These are phyloP conservation scores for Zoroaster sp. DNA, from an alignment of 53 echinoderm and acorn worm genomes.

Conservation along the genomic window DNA sequence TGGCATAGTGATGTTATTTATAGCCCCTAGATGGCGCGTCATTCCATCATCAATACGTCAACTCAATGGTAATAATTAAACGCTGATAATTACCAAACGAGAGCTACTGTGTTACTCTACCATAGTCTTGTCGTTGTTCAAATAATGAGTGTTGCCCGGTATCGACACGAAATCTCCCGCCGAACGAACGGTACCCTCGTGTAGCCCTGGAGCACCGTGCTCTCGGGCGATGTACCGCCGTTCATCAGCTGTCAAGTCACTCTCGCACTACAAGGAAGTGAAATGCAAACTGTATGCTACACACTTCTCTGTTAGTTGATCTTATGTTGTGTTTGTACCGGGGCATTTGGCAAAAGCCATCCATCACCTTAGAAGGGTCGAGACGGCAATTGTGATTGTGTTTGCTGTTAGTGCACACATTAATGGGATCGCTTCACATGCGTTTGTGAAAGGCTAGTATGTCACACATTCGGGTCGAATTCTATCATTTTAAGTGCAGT, in stretches of 20 bases:
- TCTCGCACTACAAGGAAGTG: not conserved
- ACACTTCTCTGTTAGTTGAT: not conserved
- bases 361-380: not conserved
- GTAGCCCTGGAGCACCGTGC: not conserved
- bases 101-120: not conserved
- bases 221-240: not conserved
- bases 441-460: too few species aligned
- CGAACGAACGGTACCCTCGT: not conserved
- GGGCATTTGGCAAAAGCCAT: not conserved
- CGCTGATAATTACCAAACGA: not conserved
- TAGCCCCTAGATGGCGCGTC: too few species aligned
- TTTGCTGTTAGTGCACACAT: not conserved
- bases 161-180: conserved; percentile 10
- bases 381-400: not conserved
- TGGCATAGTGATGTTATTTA: too few species aligned
- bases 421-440: not conserved
- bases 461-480: not conserved
- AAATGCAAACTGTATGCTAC: not conserved
- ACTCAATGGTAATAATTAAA: not conserved
- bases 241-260: not conserved
- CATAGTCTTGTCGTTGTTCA: not conserved
- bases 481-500: not conserved
- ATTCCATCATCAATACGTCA: too few species aligned
- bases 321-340: not conserved
- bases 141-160: conserved; percentile 28